Conservation (phyloP, 2,113 vertebrate genomes). For the Raphicerus campestris region DNA sequence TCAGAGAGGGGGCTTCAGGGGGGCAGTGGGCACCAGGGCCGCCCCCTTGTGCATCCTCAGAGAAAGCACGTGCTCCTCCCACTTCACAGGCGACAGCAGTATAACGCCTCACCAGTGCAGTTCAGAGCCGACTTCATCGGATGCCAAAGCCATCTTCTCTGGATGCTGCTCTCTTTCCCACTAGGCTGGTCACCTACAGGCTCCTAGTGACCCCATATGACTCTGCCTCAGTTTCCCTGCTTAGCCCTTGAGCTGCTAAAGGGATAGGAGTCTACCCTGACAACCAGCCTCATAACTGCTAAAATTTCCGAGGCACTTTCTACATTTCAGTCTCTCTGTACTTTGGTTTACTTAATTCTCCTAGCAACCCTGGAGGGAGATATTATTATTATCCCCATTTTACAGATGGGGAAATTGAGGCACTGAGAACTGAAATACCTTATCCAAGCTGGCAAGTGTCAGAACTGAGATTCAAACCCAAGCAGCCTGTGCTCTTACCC, state of each 20-base stretch:
- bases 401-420: background rate
- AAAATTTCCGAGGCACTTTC: background rate
- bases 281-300: background rate
- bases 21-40: background rate
- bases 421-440: background rate
- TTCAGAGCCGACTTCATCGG: no score
- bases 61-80: background rate
- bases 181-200: background rate
- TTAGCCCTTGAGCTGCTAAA: background rate
- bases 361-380: background rate
- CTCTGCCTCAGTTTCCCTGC: background rate
- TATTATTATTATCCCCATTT: background rate
- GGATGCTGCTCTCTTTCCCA: rapidly evolving
- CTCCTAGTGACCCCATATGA: background rate
- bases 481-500: background rate
- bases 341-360: background rate
- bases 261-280: background rate
- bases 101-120: background rate
- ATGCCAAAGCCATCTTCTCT: background rate
- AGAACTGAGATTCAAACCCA: background rate
- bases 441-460: background rate
- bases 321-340: background rate
- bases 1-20: background rate
- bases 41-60: background rate
- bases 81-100: no score